phyloP scores from a whole-genome alignment of 1,140 invertebrate genomes.

The Ctenoplectra terminalis region DNA sequence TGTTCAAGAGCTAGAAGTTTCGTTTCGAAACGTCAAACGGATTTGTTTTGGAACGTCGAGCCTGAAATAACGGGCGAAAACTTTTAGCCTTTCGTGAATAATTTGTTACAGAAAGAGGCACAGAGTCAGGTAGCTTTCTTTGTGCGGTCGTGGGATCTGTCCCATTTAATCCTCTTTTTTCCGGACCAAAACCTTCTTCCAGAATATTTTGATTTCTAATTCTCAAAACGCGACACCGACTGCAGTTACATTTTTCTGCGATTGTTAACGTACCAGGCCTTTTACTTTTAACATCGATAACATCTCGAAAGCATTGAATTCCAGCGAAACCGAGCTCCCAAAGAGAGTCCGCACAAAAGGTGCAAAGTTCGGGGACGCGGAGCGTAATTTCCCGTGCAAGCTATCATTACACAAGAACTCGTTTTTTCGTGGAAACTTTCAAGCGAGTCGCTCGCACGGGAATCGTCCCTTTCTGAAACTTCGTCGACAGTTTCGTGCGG shows the following conservation, averaged over 20 bases:
- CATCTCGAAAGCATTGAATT: neutral
- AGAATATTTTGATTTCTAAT: neutral
- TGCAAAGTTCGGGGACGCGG: conserved; percentile 2
- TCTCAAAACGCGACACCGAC: neutral
- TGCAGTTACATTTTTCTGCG: neutral
- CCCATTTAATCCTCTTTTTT: neutral
- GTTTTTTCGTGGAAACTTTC: conserved; percentile 31
- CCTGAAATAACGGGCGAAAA: too few species aligned
- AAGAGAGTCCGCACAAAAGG: neutral
- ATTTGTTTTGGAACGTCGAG: too few species aligned
- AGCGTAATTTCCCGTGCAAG: conserved; percentile 29
- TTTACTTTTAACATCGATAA: too few species aligned
- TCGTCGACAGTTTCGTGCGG: neutral
- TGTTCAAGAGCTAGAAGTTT: too few species aligned
- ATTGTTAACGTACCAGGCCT: too few species aligned
- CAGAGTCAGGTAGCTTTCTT: too few species aligned
- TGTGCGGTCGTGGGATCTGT: too few species aligned
- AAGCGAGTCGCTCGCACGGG: neutral
- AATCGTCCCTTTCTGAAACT: conserved; percentile 20
- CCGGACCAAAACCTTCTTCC: too few species aligned
- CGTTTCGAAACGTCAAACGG: too few species aligned
- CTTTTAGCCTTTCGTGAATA: too few species aligned
- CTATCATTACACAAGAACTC: conserved; percentile 33
- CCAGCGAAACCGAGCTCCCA: too few species aligned
- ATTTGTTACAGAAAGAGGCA: too few species aligned